Evolutionary conservation across 2,113 vertebrate species (phyloP).

Genomic region (Myotis lucifugus): DNA sequence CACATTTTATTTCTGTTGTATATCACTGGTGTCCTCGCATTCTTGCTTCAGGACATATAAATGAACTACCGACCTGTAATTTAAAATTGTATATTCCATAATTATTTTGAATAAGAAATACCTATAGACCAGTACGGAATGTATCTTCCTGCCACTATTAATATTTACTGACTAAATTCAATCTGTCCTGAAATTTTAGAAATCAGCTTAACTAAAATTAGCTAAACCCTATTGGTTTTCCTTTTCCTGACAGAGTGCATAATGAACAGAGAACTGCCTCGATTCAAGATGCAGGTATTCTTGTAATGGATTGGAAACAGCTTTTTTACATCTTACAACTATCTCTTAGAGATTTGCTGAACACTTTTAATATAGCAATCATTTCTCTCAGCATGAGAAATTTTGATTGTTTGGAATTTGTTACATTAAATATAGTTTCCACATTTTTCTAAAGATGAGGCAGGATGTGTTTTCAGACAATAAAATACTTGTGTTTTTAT

Average conservation of each 20-base stretch:
- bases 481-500: slow-evolving; percentile 60
- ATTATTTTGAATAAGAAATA: neutral
- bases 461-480: slow-evolving; percentile 38
- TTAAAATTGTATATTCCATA: slow-evolving; percentile 8
- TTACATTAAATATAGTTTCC: slow-evolving; percentile 24
- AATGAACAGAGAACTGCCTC: neutral
- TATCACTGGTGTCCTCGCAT: neutral
- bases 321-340: neutral
- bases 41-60: neutral
- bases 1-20: neutral
- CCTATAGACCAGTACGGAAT: neutral
- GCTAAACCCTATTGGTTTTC: neutral
- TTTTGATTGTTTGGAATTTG: slow-evolving; percentile 48
- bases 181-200: slow-evolving; percentile 27
- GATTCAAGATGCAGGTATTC: neutral
- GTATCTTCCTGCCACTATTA: neutral
- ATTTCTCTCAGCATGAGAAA: neutral
- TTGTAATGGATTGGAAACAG: neutral
- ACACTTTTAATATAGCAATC: neutral
- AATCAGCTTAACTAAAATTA: slow-evolving; percentile 25
- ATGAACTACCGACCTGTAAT: neutral
- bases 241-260: neutral
- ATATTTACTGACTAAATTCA: neutral
- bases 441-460: slow-evolving; percentile 39
- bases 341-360: neutral